Evolutionary conservation across 1,140 invertebrate genomes (phyloP).

Genomic region (Tetragnatha versicolor): DNA sequence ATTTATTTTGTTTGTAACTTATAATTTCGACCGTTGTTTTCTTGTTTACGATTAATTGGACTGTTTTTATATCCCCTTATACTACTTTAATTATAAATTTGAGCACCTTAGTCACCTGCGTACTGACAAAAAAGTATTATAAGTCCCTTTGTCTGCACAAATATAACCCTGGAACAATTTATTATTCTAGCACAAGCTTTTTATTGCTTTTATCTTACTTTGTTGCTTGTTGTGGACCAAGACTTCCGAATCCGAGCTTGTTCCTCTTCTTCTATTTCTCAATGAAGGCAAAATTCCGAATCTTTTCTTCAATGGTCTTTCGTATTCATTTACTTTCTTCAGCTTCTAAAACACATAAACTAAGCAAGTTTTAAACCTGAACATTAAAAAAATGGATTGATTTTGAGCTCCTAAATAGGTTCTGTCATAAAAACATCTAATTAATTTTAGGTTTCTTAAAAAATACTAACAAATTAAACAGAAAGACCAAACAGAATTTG

Average conservation of each 20-base stretch:
- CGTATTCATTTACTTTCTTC: constrained; percentile 28
- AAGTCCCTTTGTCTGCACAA: too few relatives aligned
- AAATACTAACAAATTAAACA: too few relatives aligned
- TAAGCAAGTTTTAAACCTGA: background rate
- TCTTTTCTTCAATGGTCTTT: constrained; percentile 29
- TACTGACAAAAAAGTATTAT: too few relatives aligned
- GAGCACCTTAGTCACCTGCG: too few relatives aligned
- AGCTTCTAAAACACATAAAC: constrained; percentile 11
- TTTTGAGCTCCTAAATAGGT: background rate
- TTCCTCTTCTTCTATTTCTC: background rate
- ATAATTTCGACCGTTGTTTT: too few relatives aligned
- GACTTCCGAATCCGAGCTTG: constrained; percentile 40
- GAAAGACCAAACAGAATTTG: background rate
- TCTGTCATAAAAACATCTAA: background rate
- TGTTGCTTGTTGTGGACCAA: background rate
- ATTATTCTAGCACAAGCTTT: too few relatives aligned
- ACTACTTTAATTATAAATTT: too few relatives aligned
- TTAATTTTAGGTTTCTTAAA: background rate
- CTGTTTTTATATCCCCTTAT: too few relatives aligned
- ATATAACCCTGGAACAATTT: too few relatives aligned
- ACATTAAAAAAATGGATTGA: background rate
- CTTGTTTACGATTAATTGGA: too few relatives aligned
- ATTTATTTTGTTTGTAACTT: too few relatives aligned
- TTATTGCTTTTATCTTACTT: too few relatives aligned
- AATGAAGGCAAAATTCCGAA: constrained; percentile 34